Conservation (phyloP, 2,888 invertebrate genomes). For the Drosophila pseudotalamancana region DNA sequence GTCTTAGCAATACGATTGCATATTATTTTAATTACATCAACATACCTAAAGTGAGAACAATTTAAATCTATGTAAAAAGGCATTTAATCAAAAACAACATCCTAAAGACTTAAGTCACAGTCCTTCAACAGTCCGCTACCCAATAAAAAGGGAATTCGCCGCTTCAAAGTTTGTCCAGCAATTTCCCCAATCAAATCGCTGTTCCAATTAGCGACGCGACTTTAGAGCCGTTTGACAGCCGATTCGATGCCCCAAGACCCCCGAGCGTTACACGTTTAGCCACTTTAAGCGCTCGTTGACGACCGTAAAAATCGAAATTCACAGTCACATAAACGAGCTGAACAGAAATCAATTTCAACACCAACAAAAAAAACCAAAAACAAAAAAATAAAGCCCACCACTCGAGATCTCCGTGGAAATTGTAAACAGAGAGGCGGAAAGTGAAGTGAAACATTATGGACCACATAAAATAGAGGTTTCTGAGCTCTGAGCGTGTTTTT, state of each 20-base stretch:
- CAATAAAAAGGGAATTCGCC: neutral
- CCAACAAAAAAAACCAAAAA: too few relatives aligned
- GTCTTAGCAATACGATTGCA: too few relatives aligned
- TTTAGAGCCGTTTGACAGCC: constrained; percentile 35
- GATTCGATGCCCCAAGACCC: constrained; percentile 14
- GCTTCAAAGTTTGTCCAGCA: constrained; percentile 2
- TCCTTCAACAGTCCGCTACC: neutral
- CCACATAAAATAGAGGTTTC: constrained; percentile 35
- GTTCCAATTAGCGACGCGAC: constrained; percentile 53
- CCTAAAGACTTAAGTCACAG: neutral
- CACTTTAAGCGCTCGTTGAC: constrained; percentile 60
- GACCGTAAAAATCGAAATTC: constrained; percentile 48
- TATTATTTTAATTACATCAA: too few relatives aligned
- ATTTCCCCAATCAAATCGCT: constrained; percentile 15
- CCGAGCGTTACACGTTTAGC: constrained; percentile 50
- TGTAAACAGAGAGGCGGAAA: constrained; percentile 13
- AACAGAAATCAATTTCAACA: constrained; percentile 18
- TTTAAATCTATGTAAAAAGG: too few relatives aligned
- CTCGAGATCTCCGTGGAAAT: constrained; percentile 17
- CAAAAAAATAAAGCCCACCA: constrained; percentile 22
- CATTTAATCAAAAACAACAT: too few relatives aligned
- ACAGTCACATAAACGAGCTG: constrained; percentile 9
- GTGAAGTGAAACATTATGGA: constrained; percentile 23
- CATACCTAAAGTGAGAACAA: too few relatives aligned
- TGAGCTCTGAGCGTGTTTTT: constrained; percentile 11